These are phyloP conservation scores for Steromphala cineraria DNA, from an alignment of 2,888 invertebrate genomes.

Conservation along the genomic window DNA sequence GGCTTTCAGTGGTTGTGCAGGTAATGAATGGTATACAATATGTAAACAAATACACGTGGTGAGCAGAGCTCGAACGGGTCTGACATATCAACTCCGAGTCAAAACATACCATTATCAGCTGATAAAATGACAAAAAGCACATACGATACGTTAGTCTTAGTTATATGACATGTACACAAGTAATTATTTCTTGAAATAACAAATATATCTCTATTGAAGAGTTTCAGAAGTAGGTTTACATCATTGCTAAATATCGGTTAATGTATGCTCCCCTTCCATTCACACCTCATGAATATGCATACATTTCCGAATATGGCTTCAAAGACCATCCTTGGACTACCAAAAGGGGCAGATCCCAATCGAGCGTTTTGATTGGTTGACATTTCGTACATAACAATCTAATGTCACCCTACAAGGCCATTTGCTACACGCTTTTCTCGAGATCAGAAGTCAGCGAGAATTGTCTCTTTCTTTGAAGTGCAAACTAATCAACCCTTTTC, in stretches of 20 bases:
- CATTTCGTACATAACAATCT: not conserved
- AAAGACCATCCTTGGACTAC: conserved; percentile 29
- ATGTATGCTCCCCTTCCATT: conserved; percentile 11
- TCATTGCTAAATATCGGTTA: not conserved
- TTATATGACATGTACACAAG: too few relatives aligned
- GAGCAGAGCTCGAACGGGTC: not conserved
- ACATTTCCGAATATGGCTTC: conserved; percentile 26
- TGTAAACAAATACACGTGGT: conserved; percentile 18
- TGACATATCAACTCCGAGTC: not conserved
- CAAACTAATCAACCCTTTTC: not conserved
- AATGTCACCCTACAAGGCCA: not conserved
- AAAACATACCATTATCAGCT: not conserved
- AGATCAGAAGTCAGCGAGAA: too few relatives aligned
- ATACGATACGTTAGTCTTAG: too few relatives aligned
- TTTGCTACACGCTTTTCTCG: not conserved
- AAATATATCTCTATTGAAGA: too few relatives aligned
- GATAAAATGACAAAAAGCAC: not conserved
- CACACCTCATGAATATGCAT: conserved; percentile 19
- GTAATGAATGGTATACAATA: not conserved
- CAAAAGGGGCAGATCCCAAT: conserved; percentile 16
- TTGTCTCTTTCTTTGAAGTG: not conserved
- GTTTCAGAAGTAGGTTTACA: too few relatives aligned
- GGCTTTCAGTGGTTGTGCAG: not conserved
- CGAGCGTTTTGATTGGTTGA: conserved; percentile 21
- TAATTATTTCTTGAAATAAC: too few relatives aligned